These are phyloP conservation scores for Falco punctatus DNA, from an alignment of 2,113 vertebrate species.

Conservation along the genomic window DNA sequence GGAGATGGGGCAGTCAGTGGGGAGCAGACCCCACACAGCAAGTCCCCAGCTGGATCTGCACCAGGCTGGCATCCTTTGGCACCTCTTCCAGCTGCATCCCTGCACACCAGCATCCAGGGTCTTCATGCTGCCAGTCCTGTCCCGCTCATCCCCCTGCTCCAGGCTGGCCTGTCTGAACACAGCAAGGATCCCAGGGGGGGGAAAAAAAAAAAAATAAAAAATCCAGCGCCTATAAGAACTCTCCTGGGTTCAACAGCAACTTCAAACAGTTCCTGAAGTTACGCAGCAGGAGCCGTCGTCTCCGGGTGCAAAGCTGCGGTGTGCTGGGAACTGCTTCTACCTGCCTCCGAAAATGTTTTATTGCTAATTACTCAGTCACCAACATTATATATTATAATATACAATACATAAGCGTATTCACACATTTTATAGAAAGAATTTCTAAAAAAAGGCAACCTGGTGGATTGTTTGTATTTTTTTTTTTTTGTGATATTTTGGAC, in stretches of 20 bases:
- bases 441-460: conserved; percentile 70
- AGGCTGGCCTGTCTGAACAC: background rate
- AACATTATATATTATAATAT: background rate
- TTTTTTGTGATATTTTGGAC: conserved; percentile 20
- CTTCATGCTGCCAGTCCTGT: background rate
- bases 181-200: background rate
- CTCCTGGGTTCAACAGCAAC: background rate
- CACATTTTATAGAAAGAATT: background rate
- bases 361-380: conserved; percentile 48
- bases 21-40: background rate
- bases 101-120: background rate
- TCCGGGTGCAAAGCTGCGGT: background rate
- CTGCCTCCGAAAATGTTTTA: conserved; percentile 13
- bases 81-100: background rate
- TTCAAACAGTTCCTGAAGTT: background rate
- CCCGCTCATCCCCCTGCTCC: background rate
- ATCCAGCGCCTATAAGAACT: background rate
- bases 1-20: background rate
- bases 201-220: background rate
- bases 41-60: background rate
- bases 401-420: background rate
- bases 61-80: background rate
- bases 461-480: background rate
- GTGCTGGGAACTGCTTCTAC: background rate
- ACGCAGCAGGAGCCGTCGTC: background rate